Evolutionary conservation across 2,888 invertebrate species (phyloP).

Genomic region (Pharmacophagus antenor): DNA sequence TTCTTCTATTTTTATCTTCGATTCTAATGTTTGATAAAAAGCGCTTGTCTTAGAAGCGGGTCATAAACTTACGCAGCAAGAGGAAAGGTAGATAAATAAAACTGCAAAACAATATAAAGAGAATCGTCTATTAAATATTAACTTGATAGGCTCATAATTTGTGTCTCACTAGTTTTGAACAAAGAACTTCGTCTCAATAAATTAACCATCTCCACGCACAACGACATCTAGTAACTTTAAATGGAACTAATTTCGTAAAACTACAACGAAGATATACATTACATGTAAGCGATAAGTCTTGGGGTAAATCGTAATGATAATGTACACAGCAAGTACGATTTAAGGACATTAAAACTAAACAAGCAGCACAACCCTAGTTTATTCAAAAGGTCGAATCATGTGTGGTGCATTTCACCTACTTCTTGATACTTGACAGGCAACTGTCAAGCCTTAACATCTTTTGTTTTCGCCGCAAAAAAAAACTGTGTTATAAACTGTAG

Average conservation of each 20-base stretch:
- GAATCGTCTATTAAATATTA: slow-evolving; percentile 68
- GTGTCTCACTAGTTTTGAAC: slow-evolving; percentile 65
- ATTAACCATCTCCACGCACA: slow-evolving; percentile 37
- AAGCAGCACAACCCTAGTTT: neutral
- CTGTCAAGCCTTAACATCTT: too few species aligned
- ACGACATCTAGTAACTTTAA: slow-evolving; percentile 37
- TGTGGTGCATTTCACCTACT: neutral
- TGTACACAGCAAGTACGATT: slow-evolving; percentile 1
- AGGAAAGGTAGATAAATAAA: slow-evolving; percentile 40
- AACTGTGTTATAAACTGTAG: too few species aligned
- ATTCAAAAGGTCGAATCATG: slow-evolving; percentile 17
- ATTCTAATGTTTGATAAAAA: too few species aligned
- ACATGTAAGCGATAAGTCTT: slow-evolving; percentile 24
- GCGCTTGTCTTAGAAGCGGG: too few species aligned
- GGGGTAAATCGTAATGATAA: slow-evolving; percentile 8
- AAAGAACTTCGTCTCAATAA: slow-evolving; percentile 51
- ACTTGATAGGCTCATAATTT: slow-evolving; percentile 69
- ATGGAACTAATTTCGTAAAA: slow-evolving; percentile 34
- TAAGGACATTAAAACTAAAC: neutral
- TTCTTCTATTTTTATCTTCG: too few species aligned
- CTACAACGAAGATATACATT: slow-evolving; percentile 33
- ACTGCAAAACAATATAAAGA: slow-evolving; percentile 55
- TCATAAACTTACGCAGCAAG: too few species aligned
- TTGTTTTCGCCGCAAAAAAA: too few species aligned
- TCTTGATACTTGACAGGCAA: neutral